These are phyloP conservation scores for Troides oblongomaculatus DNA, from an alignment of 2,888 invertebrate genomes.

Conservation along the genomic window DNA sequence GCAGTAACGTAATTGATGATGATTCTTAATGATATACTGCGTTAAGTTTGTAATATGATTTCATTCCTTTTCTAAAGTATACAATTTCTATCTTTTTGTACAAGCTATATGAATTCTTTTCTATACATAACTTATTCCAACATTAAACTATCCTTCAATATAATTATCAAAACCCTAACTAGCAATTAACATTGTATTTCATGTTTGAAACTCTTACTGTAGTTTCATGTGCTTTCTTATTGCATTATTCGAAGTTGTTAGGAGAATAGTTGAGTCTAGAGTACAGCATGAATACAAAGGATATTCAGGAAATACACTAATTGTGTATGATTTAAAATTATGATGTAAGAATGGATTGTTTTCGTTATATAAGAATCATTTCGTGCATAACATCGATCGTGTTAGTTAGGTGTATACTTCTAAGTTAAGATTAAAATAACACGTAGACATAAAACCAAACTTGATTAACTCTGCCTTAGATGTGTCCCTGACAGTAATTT, in stretches of 20 bases:
- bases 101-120: no score
- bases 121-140: no score
- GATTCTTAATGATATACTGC: constrained; percentile 5
- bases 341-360: background rate
- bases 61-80: background rate
- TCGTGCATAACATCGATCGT: background rate
- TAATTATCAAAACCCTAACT: no score
- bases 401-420: background rate
- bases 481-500: constrained; percentile 17
- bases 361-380: background rate
- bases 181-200: background rate
- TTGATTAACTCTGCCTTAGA: constrained; percentile 8
- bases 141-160: no score
- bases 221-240: background rate
- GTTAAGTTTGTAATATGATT: background rate
- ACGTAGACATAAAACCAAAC: constrained; percentile 1
- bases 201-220: background rate
- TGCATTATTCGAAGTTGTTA: background rate
- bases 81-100: no score
- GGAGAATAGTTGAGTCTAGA: background rate
- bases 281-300: background rate
- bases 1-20: constrained; percentile 5
- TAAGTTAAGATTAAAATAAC: background rate
- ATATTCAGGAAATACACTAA: background rate
- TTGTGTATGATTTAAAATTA: background rate